A percentile compares a stretch with the other conserved stretches of the same genome.
Evolutionary conservation across 1,140 invertebrate species (phyloP).

Genomic region (Asbolus verrucosus): DNA sequence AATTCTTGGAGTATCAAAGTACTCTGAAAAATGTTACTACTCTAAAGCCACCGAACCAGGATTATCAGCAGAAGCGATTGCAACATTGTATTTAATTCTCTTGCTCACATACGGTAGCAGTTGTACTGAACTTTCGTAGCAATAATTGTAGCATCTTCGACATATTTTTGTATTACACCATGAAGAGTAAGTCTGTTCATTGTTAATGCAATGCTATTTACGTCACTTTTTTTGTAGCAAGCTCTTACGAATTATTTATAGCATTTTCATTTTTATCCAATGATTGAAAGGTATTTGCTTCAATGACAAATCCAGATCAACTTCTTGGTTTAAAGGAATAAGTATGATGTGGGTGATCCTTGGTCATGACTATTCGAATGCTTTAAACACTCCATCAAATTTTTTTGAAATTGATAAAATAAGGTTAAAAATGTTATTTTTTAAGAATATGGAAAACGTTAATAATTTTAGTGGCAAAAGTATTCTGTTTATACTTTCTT

Average conservation of each 20-base stretch:
- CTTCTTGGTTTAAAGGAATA: conserved; percentile 68
- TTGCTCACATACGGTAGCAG: too few relatives aligned
- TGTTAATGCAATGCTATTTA: too few relatives aligned
- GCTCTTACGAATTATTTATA: conserved; percentile 55
- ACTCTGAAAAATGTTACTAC: conserved; percentile 19
- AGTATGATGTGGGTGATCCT: conserved; percentile 70
- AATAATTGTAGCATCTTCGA: conserved; percentile 9
- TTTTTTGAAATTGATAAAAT: too few relatives aligned
- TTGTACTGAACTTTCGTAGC: too few relatives aligned
- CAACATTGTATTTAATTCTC: not conserved
- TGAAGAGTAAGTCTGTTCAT: not conserved
- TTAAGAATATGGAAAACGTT: too few relatives aligned
- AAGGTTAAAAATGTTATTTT: too few relatives aligned
- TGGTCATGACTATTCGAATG: conserved; percentile 62
- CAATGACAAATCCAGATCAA: conserved; percentile 49
- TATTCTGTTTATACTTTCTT: conserved; percentile 68
- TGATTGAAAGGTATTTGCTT: conserved; percentile 46
- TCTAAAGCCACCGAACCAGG: conserved; percentile 10
- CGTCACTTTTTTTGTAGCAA: conserved; percentile 46
- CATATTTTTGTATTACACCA: conserved; percentile 7
- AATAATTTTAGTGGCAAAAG: conserved; percentile 54
- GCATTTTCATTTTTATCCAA: conserved; percentile 52
- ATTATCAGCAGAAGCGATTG: conserved; percentile 10
- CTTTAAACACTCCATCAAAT: not conserved
- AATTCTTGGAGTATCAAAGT: not conserved